A percentile compares a stretch with the other conserved stretches of the same genome.
Evolutionary conservation across 2,888 invertebrate species (phyloP).

Genomic region (Trypoxylon attenuatum): DNA sequence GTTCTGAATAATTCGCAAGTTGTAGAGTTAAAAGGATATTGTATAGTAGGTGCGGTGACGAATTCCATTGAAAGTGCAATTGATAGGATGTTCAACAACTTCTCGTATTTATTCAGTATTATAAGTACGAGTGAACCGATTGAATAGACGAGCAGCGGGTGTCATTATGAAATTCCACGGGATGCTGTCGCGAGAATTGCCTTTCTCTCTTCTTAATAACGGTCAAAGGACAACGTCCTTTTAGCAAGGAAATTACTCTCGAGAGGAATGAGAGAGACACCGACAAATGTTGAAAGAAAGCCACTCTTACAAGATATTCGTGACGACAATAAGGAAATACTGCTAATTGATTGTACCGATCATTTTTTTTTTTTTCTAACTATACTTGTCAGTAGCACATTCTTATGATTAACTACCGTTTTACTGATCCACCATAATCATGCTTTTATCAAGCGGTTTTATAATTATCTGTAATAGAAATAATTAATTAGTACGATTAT

Average conservation of each 20-base stretch:
- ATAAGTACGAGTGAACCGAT: background rate
- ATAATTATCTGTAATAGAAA: too few relatives aligned
- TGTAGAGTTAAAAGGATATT: too few relatives aligned
- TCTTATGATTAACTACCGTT: too few relatives aligned
- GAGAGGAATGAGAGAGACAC: background rate
- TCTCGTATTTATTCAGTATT: background rate
- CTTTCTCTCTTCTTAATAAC: slow-evolving; percentile 40
- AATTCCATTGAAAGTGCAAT: too few relatives aligned
- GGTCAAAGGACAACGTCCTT: slow-evolving; percentile 44
- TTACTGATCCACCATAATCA: too few relatives aligned
- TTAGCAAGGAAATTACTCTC: slow-evolving; percentile 12
- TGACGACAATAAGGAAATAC: slow-evolving; percentile 1
- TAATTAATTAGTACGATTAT: too few relatives aligned
- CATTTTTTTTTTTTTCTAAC: background rate
- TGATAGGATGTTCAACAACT: too few relatives aligned
- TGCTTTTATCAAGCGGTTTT: too few relatives aligned
- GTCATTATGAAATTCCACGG: slow-evolving; percentile 31
- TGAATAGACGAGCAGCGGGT: slow-evolving; percentile 3
- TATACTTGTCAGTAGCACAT: too few relatives aligned
- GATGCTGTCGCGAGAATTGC: slow-evolving; percentile 22
- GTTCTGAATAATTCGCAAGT: too few relatives aligned
- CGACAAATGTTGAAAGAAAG: slow-evolving; percentile 5
- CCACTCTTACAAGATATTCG: background rate
- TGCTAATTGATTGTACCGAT: background rate
- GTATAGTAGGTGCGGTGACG: too few relatives aligned